Conservation (phyloP, 2,113 vertebrate species). For the Hymenochirus boettgeri region DNA sequence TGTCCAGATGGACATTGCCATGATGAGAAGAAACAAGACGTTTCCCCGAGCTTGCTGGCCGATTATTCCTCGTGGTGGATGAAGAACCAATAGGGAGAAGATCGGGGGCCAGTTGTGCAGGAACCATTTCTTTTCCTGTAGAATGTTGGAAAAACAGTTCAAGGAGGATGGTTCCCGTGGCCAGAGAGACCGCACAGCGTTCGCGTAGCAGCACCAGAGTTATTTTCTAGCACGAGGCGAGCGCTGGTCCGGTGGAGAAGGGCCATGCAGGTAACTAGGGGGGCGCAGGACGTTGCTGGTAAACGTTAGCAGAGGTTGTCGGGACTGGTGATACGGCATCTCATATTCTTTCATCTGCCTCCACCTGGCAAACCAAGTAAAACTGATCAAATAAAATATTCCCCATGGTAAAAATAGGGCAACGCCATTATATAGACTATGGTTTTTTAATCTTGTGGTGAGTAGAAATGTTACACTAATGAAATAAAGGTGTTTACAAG, state of each 20-base stretch:
- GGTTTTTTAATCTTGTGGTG: too few relatives aligned
- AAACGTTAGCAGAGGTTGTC: conserved; percentile 82
- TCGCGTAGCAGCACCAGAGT: conserved; percentile 89
- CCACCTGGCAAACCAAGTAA: conserved; percentile 65
- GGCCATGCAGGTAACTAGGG: conserved; percentile 76
- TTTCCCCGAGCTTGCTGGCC: conserved; percentile 93
- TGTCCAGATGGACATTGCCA: conserved; percentile 86
- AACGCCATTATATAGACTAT: too few relatives aligned
- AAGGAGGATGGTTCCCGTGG: conserved; percentile 77
- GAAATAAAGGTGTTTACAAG: background rate
- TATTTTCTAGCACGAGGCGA: conserved; percentile 71
- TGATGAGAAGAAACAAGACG: conserved; percentile 88
- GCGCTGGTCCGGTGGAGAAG: conserved; percentile 68
- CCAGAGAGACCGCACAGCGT: conserved; percentile 85
- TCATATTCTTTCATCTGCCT: conserved; percentile 90
- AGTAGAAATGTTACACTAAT: too few relatives aligned
- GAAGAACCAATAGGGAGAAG: conserved; percentile 93
- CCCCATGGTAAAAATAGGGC: too few relatives aligned
- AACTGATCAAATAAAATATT: too few relatives aligned
- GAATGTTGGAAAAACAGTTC: conserved; percentile 84
- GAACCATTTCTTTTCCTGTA: conserved; percentile 66
- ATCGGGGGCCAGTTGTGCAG: conserved; percentile 83
- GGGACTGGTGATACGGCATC: conserved; percentile 87
- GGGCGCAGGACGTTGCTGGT: conserved; percentile 80
- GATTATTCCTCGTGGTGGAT: conserved; percentile 85